phyloP scores from a whole-genome alignment of 2,888 invertebrate genomes.

The Eilema depressum region DNA sequence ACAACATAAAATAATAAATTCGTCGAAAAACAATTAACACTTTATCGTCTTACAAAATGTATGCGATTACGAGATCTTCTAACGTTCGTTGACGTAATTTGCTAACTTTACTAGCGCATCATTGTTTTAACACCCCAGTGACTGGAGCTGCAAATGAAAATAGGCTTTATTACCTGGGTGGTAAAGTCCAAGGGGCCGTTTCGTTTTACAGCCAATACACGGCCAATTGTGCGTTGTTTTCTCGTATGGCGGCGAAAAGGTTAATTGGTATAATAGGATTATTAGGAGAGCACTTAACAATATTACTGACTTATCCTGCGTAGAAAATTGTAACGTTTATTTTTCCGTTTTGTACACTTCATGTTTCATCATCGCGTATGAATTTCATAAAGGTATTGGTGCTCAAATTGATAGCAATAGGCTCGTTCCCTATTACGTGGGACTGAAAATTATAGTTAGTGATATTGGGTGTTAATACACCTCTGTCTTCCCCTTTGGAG shows the following conservation, averaged over 20 bases:
- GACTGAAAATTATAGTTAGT: too few species aligned
- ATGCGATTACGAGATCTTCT: slow-evolving; percentile 33
- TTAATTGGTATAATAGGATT: slow-evolving; percentile 38
- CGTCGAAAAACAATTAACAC: not conserved
- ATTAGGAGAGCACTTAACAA: slow-evolving; percentile 24
- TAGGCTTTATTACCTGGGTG: slow-evolving; percentile 63
- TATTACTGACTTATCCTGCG: slow-evolving; percentile 19
- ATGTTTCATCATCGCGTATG: too few species aligned
- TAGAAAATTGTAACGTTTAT: not conserved
- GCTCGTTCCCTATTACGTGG: too few species aligned
- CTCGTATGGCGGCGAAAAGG: slow-evolving; percentile 29
- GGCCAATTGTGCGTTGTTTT: slow-evolving; percentile 46
- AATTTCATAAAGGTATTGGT: too few species aligned
- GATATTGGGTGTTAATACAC: too few species aligned
- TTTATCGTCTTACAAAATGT: slow-evolving; percentile 25
- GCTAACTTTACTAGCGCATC: slow-evolving; percentile 58
- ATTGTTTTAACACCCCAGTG: slow-evolving; percentile 45
- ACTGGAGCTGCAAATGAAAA: slow-evolving; percentile 59
- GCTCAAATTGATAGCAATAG: too few species aligned
- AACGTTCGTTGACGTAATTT: slow-evolving; percentile 52
- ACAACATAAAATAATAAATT: not conserved
- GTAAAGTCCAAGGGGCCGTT: slow-evolving; percentile 67
- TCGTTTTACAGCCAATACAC: slow-evolving; percentile 60
- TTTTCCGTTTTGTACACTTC: not conserved
- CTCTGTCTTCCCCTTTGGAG: too few species aligned